These are phyloP conservation scores for Aphidius ervi DNA, from an alignment of 1,140 invertebrate species.

Conservation along the genomic window DNA sequence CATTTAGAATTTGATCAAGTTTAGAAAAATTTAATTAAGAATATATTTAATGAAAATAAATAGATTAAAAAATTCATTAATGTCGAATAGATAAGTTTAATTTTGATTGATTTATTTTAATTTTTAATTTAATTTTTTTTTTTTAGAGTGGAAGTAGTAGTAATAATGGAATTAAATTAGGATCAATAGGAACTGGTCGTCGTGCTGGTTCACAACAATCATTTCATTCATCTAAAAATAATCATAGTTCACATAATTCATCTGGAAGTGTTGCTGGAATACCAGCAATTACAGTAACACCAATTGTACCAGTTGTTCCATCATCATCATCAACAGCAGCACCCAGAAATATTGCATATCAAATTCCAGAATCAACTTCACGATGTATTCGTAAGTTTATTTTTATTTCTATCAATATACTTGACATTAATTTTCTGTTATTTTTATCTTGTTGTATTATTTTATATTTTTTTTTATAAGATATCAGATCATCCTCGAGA, in stretches of 20 bases:
- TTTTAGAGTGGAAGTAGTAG: conserved; percentile 40
- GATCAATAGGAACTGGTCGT: conserved; percentile 30
- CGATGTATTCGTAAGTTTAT: conserved; percentile 44
- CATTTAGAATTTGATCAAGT: no score
- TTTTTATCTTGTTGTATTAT: no score
- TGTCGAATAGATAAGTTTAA: no score
- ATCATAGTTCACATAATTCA: conserved; percentile 33
- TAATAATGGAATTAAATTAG: conserved; percentile 37
- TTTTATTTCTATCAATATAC: not conserved
- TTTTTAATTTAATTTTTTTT: conserved; percentile 1
- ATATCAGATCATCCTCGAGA: conserved; percentile 44
- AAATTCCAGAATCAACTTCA: conserved; percentile 34
- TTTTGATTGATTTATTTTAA: not conserved
- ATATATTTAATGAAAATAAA: no score
- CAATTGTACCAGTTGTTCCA: conserved; percentile 11
- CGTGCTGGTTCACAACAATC: conserved; percentile 40
- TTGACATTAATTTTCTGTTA: no score
- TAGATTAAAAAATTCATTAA: no score
- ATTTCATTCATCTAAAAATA: conserved; percentile 48
- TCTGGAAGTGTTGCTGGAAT: not conserved
- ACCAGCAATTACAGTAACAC: conserved; percentile 26
- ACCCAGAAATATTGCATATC: conserved; percentile 31
- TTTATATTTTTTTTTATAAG: conserved; percentile 36
- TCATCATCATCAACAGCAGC: conserved; percentile 27
- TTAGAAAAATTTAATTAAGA: no score